Base-by-base conservation (phyloP, 2,113 vertebrate species). In the Seriola dumerili region DNA sequence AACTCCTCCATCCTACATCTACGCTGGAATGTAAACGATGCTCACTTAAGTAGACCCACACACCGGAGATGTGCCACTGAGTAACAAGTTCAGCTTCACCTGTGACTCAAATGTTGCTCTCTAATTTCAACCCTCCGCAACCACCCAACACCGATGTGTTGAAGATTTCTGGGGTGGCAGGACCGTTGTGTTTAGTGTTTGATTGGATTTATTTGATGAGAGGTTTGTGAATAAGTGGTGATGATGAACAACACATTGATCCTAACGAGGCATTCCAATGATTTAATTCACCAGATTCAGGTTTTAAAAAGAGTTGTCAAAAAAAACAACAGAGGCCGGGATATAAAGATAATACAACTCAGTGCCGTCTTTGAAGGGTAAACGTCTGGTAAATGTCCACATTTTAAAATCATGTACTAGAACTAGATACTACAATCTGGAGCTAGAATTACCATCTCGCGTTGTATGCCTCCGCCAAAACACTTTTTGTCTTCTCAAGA, bases 21-120 rank as follows among this genome's bases (percentile, higher is more conserved):
- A 42, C 4, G 9, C 44, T 10, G 79, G 73, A 90, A 88, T 79
- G 81, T 78, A 79, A 85, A 90, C 79, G 82, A 87, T 55, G 80
- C 78, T 62, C 40, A 46, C n/a, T 68, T 21, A 57, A 67, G 80
- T 25, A 76, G 72, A 77, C 44, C 23, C 69, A 75, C 52, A 84
- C 19, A 77, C 29, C 29, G 29, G 32, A 82, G 40, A 63, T 36
- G 38, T 17, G 62, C 70, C 66, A 19, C 34, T 52, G 36, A 29
- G 29, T 21, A 42, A 80, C 55, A 44, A 23, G 46, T 62, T 48
- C 50, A 64, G 40, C 36, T 36, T 44, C 76, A 34, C 46, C 55
- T 80, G 36, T 2, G 17, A 72, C 61, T 36, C 6, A 46, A 67
- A 38, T 3, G 46, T 61, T 76, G 50, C 19, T 46, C 17, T 62